These are phyloP conservation scores for Recurvirostra avosetta DNA, from an alignment of 2,113 vertebrate genomes.

Conservation along the genomic window DNA sequence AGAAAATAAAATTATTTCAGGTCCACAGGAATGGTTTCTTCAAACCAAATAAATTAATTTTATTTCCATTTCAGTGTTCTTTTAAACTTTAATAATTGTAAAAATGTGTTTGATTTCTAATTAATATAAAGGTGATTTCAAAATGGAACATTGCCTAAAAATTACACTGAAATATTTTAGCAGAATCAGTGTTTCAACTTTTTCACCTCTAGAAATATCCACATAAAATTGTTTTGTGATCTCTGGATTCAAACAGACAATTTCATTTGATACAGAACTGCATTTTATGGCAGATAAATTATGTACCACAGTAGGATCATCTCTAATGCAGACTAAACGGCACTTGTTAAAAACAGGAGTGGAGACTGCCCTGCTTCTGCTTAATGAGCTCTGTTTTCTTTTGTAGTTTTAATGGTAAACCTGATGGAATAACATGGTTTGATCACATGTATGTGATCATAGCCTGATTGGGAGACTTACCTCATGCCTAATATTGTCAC, in stretches of 20 bases:
- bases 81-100: neutral
- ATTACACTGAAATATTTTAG: neutral
- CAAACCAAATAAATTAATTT: neutral
- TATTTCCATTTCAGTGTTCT: neutral
- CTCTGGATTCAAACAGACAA: neutral
- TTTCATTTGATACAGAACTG: neutral
- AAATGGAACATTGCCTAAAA: neutral
- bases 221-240: neutral
- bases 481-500: neutral
- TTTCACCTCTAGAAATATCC: neutral
- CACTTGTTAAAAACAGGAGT: neutral
- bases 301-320: neutral
- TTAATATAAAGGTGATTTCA: neutral
- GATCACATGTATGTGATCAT: neutral
- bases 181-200: neutral
- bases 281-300: neutral
- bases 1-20: neutral
- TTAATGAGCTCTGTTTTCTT: neutral
- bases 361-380: neutral
- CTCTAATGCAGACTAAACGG: neutral
- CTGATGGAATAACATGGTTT: neutral
- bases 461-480: neutral
- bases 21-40: neutral
- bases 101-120: neutral
- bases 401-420: neutral